These are phyloP conservation scores for Coronaproctus castanopsis DNA, from an alignment of 2,888 invertebrate genomes.

Conservation along the genomic window DNA sequence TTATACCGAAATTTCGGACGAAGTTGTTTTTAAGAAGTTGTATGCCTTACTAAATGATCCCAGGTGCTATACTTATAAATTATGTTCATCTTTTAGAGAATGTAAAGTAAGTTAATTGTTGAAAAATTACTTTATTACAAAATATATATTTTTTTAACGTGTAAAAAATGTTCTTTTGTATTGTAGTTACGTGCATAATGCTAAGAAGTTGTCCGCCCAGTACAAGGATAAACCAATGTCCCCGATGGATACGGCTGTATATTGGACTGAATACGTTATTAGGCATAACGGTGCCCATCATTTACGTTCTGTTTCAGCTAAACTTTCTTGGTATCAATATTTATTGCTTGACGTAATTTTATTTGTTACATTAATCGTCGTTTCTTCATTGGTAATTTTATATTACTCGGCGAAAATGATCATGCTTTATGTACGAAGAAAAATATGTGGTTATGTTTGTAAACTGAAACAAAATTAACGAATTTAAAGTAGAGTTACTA, in stretches of 20 bases:
- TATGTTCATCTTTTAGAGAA: no score
- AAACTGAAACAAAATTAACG: no score
- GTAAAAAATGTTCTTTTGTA: no score
- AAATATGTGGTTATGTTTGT: no score
- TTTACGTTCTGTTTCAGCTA: not conserved
- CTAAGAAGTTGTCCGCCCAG: not conserved
- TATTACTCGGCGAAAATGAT: no score
- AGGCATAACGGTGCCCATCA: not conserved
- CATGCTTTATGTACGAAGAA: no score
- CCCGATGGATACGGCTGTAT: not conserved
- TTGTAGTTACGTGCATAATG: not conserved
- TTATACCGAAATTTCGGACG: constrained; percentile 32
- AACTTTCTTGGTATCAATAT: not conserved
- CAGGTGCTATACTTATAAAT: no score
- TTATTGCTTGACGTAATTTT: not conserved
- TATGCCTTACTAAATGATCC: constrained; percentile 30
- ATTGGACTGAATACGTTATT: not conserved
- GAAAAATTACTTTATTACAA: no score
- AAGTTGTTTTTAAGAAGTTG: constrained; percentile 34
- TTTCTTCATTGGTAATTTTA: no score
- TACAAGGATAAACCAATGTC: not conserved
- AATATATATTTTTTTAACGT: no score
- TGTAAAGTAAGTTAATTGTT: no score
- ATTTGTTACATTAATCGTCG: not conserved
- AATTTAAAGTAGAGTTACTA: no score